These are phyloP conservation scores for Myanophis thanlyinensis DNA, from an alignment of 2,113 vertebrate species.

Conservation along the genomic window DNA sequence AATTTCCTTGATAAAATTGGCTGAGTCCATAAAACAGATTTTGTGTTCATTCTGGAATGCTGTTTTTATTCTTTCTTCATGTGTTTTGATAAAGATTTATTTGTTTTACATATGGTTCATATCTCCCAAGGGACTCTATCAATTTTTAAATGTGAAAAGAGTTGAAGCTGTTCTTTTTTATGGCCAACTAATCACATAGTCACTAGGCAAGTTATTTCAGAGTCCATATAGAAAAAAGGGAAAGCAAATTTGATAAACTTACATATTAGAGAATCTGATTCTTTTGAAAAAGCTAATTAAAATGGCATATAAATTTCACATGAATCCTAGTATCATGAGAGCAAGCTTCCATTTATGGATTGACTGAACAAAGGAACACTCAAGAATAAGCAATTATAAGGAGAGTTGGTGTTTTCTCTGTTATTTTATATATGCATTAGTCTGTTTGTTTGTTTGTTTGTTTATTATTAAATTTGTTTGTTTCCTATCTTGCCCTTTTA, in stretches of 20 bases:
- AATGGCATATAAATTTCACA: background rate
- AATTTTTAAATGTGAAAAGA: slow-evolving; percentile 1
- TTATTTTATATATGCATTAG: background rate
- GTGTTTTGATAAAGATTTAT: slow-evolving; percentile 15
- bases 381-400: slow-evolving; percentile 9
- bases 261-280: background rate
- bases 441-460: background rate
- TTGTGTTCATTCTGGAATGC: slow-evolving; percentile 3
- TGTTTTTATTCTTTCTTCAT: slow-evolving; percentile 11
- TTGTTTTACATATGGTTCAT: slow-evolving; percentile 11
- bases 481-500: background rate
- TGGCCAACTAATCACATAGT: background rate
- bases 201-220: background rate
- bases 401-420: slow-evolving; percentile 19
- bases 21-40: slow-evolving; percentile 20
- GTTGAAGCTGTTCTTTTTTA: background rate
- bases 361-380: background rate
- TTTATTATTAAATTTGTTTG: background rate
- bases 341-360: background rate
- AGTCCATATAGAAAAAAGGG: background rate
- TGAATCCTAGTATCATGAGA: background rate
- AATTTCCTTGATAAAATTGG: background rate
- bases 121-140: background rate
- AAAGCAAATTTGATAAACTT: background rate
- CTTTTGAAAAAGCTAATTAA: background rate